Evolutionary conservation across 2,888 invertebrate genomes (phyloP).

Genomic region (Heliothis peltigera): DNA sequence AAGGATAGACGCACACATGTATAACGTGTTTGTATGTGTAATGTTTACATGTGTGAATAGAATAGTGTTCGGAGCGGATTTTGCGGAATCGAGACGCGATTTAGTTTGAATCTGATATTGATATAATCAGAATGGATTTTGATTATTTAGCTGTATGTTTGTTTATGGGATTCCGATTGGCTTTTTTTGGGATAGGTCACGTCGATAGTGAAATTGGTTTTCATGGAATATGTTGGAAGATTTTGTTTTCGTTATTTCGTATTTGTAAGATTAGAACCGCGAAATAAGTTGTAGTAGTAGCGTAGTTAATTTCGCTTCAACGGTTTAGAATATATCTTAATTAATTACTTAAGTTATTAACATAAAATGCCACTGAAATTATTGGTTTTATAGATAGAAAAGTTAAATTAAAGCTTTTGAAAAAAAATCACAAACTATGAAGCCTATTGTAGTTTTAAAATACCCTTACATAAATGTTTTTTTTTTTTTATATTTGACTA

Average conservation of each 20-base stretch:
- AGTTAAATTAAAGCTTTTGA: too few species aligned
- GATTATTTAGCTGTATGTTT: constrained; percentile 1
- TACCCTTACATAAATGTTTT: too few species aligned
- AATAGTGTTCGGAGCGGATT: constrained; percentile 56
- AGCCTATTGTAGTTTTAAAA: background rate
- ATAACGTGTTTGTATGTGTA: constrained; percentile 51
- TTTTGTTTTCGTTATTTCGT: background rate
- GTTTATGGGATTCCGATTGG: constrained; percentile 1
- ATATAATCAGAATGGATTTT: constrained; percentile 40
- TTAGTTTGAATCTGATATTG: constrained; percentile 47
- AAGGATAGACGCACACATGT: constrained; percentile 87
- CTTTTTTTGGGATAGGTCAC: background rate
- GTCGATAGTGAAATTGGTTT: background rate
- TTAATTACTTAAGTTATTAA: background rate
- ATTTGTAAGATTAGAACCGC: background rate
- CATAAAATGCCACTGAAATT: too few species aligned
- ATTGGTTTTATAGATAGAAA: background rate
- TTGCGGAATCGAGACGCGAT: constrained; percentile 44
- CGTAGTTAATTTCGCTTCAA: too few species aligned
- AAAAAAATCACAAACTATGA: background rate
- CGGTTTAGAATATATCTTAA: background rate
- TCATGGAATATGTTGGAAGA: background rate
- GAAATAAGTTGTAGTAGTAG: too few species aligned
- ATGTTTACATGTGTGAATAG: constrained; percentile 35
- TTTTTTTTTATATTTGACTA: too few species aligned